phyloP scores from a whole-genome alignment of 2,113 vertebrate genomes.

The Oostethus manadensis region DNA sequence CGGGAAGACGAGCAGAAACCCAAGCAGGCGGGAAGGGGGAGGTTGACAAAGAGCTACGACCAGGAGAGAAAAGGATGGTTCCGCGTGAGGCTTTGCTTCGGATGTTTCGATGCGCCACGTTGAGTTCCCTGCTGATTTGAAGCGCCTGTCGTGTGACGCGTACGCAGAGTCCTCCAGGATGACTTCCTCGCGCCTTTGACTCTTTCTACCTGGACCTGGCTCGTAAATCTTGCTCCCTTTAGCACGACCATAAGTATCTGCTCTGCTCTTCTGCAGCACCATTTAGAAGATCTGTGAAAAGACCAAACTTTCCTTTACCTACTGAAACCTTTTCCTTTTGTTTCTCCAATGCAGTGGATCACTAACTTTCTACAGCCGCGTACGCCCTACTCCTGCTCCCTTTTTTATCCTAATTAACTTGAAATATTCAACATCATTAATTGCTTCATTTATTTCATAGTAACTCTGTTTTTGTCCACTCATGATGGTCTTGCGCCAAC shows the following conservation, averaged over 20 bases:
- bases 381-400: no score
- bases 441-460: no score
- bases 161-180: slow-evolving; percentile 37
- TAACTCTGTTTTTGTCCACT: no score
- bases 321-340: no score
- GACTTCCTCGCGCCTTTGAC: neutral
- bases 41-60: neutral
- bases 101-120: slow-evolving; percentile 14
- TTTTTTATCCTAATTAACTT: no score
- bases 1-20: neutral
- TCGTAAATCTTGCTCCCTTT: slow-evolving; percentile 1
- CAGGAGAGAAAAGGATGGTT: slow-evolving; percentile 18
- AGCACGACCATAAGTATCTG: neutral
- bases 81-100: slow-evolving; percentile 28
- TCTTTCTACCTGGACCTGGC: neutral
- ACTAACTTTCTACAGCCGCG: no score
- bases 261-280: neutral
- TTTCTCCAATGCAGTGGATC: no score
- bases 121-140: slow-evolving; percentile 45
- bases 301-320: no score
- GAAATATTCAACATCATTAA: no score
- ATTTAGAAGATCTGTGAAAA: neutral
- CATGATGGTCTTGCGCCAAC: no score
- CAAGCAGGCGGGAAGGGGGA: neutral
- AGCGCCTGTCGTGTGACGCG: slow-evolving; percentile 24